Conservation (phyloP, 1,140 invertebrate genomes). For the Dolichoris vasculosae region DNA sequence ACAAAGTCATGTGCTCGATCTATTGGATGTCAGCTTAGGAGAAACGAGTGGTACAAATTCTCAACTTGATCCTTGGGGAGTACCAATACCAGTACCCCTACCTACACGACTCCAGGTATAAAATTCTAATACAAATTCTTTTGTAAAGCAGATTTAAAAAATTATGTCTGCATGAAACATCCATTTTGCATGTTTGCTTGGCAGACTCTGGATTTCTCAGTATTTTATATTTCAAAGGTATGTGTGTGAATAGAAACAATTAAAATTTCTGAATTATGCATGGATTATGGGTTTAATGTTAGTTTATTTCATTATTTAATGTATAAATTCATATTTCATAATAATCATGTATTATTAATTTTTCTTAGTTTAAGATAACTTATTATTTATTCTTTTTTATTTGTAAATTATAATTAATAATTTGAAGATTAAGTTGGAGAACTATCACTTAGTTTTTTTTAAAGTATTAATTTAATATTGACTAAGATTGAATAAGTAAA, state of each 20-base stretch:
- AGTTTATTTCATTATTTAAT: neutral
- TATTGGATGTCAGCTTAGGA: constrained; percentile 86
- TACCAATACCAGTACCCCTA: constrained; percentile 76
- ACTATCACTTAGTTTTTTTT: too few relatives aligned
- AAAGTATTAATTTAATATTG: too few relatives aligned
- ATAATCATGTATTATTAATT: neutral
- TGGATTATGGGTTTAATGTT: neutral
- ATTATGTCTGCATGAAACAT: constrained; percentile 32
- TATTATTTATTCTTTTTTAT: neutral
- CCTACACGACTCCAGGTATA: constrained; percentile 74
- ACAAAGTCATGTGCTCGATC: constrained; percentile 85
- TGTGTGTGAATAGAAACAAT: constrained; percentile 35
- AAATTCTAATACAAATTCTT: constrained; percentile 1
- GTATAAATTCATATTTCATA: neutral
- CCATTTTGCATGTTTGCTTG: constrained; percentile 64
- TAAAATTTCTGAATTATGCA: constrained; percentile 4
- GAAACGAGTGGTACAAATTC: constrained; percentile 74
- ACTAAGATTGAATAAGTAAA: too few relatives aligned
- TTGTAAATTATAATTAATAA: too few relatives aligned
- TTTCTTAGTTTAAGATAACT: neutral
- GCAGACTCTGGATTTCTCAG: constrained; percentile 69
- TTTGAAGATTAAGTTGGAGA: too few relatives aligned
- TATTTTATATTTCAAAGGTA: constrained; percentile 66
- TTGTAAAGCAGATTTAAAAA: constrained; percentile 1
- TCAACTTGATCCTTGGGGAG: constrained; percentile 83